These are phyloP conservation scores for Panthera leo DNA, from an alignment of 2,113 vertebrate species.

Conservation along the genomic window DNA sequence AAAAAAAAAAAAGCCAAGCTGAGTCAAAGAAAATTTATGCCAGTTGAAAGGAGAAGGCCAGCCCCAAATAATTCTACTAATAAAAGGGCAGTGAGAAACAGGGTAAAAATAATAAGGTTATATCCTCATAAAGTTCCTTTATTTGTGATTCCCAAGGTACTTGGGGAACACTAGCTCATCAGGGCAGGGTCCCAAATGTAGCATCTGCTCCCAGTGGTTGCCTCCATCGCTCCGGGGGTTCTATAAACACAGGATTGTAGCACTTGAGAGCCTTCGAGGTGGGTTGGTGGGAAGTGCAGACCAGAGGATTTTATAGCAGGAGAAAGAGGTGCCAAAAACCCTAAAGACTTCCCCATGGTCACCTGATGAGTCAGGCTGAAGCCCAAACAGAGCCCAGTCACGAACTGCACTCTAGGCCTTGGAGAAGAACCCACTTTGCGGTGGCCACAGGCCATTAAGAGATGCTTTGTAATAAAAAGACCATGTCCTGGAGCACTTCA, in stretches of 20 bases:
- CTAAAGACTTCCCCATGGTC: not conserved
- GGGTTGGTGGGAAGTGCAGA: not conserved
- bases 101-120: slow-evolving; percentile 23
- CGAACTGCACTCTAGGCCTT: not conserved
- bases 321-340: slow-evolving; percentile 35
- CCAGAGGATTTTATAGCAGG: slow-evolving; percentile 26
- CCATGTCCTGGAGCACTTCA: not conserved
- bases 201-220: not conserved
- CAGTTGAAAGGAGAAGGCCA: slow-evolving; percentile 70
- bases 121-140: slow-evolving; percentile 43
- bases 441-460: slow-evolving; percentile 11
- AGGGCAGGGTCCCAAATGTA: slow-evolving; percentile 11
- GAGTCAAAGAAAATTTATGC: slow-evolving; percentile 80
- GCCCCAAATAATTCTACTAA: slow-evolving; percentile 58
- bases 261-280: not conserved
- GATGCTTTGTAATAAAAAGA: not conserved
- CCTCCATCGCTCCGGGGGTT: not conserved
- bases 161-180: not conserved
- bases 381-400: slow-evolving; percentile 35
- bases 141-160: slow-evolving; percentile 41
- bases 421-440: not conserved
- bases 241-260: not conserved
- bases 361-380: slow-evolving; percentile 32
- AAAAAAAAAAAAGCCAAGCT: slow-evolving; percentile 57
- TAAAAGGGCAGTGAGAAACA: slow-evolving; percentile 54